Evolutionary conservation across 2,797 vertebrate genomes (phyloP), one percentile per base, ranked within the genome.

Genomic region (Amniataba percoides): DNA sequence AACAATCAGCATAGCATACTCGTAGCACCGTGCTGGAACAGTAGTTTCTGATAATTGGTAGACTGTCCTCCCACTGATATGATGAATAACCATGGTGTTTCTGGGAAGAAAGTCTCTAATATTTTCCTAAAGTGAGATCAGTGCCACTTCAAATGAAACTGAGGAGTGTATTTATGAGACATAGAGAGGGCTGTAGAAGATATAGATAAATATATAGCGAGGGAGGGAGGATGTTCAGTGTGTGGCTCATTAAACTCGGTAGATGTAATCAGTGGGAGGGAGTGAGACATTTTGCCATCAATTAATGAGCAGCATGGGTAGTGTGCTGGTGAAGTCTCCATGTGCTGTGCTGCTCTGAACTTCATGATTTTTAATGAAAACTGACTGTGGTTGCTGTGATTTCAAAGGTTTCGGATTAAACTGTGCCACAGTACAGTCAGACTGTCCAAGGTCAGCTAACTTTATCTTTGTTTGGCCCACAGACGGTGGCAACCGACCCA

Each of bases 221-320:
- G 61, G 68, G 63, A 62, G 69, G 57, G 51, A 76, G 61, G 56
- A 75, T 77, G 84, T 89, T 86, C 68, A 23, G 56, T 77, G 79
- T 77, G 80, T 82, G 86, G 82, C 73, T 92, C 89, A 89, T 92
- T 90, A 87, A 27, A 87, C 79, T 88, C 81, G 16, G 60, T 69
- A 84, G 87, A 90, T 90, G 86, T 86, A 85, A 90, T 88, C 84
- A 83, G 80, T 72, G 76, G 74, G 78, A 87, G 80, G 66, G 82
- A 82, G 81, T 25, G 71, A 80, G 77, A 85, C 71, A 75, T 88
- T 86, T 78, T 75, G 72, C 86, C 81, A 71, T 69, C 45, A 56
- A 86, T 78, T 84, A 89, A 91, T 84, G 84, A 92, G 76, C 71
- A 71, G 74, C 61, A 71, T 15, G 45, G 63, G 39, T 55, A 52